Conservation (phyloP, 2,888 invertebrate species). For the Pristionchus mayeri region DNA sequence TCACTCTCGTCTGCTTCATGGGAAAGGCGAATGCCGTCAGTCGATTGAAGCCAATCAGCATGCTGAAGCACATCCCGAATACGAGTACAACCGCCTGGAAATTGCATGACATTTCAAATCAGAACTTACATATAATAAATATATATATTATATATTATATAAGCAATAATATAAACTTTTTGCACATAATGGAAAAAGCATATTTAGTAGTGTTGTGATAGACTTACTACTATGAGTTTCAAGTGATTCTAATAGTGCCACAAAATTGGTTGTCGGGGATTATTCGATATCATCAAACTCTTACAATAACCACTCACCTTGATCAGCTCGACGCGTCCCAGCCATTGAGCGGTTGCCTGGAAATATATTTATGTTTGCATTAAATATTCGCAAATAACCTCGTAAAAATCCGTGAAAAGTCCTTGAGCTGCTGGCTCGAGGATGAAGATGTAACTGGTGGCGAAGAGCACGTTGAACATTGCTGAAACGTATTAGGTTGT, state of each 20-base stretch:
- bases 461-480: conserved; percentile 2
- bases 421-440: neutral
- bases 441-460: neutral
- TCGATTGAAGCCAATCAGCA: neutral
- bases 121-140: no score
- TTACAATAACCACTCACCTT: no score
- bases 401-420: neutral
- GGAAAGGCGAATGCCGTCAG: neutral
- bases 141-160: no score
- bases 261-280: no score
- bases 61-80: neutral
- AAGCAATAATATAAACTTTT: no score
- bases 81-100: neutral
- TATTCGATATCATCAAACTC: no score
- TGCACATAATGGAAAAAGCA: no score
- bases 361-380: neutral
- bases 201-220: no score
- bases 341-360: neutral
- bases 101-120: no score
- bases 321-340: conserved; percentile 4
- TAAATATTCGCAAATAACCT: neutral
- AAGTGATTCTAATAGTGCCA: no score
- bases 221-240: no score
- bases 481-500: neutral
- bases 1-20: neutral